phyloP scores from a whole-genome alignment of 2,888 invertebrate genomes.

The Agrilus mali region DNA sequence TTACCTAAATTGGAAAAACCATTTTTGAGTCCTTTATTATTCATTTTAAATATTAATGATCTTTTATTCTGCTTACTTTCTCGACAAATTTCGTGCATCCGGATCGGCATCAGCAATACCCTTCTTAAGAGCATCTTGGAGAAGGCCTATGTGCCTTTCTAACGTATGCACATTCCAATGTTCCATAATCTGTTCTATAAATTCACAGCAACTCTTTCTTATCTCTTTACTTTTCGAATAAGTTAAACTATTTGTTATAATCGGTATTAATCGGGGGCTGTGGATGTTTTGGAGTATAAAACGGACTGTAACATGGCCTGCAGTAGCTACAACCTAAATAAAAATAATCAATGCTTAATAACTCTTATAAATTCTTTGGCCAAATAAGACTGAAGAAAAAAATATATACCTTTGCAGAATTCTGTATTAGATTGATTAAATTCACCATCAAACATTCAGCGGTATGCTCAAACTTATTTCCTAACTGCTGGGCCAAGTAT shows the following conservation, averaged over 20 bases:
- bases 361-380: background rate
- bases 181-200: slow-evolving; percentile 69
- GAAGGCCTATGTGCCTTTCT: slow-evolving; percentile 62
- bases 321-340: slow-evolving; percentile 71
- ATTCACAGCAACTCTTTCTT: slow-evolving; percentile 64
- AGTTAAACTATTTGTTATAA: slow-evolving; percentile 60
- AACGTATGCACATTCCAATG: slow-evolving; percentile 76
- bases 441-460: slow-evolving; percentile 71
- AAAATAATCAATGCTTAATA: slow-evolving; percentile 3
- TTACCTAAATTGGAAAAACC: too few species aligned
- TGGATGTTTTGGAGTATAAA: slow-evolving; percentile 81
- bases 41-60: too few species aligned
- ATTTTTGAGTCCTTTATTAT: too few species aligned
- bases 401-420: slow-evolving; percentile 75
- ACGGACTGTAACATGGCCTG: slow-evolving; percentile 72
- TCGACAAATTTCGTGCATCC: slow-evolving; percentile 67
- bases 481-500: slow-evolving; percentile 75
- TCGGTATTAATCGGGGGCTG: slow-evolving; percentile 65
- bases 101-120: slow-evolving; percentile 91
- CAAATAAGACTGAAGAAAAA: background rate
- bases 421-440: slow-evolving; percentile 83
- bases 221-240: slow-evolving; percentile 88
- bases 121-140: slow-evolving; percentile 74
- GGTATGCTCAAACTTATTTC: slow-evolving; percentile 74
- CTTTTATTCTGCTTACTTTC: slow-evolving; percentile 48